Evolutionary conservation across 2,888 invertebrate genomes (phyloP).

Genomic region (Endomychus coccineus): DNA sequence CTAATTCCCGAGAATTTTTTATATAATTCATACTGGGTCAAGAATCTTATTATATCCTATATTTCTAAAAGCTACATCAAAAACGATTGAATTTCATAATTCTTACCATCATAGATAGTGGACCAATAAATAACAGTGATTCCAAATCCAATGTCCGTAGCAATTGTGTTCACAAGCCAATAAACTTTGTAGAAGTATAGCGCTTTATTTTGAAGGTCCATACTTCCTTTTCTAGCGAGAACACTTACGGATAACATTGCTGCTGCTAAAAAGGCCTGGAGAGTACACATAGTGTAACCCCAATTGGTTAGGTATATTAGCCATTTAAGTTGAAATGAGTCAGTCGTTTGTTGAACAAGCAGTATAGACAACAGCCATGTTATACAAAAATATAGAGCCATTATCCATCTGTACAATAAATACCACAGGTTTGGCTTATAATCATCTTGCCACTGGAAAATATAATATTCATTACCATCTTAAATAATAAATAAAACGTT

Average conservation of each 20-base stretch:
- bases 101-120: slow-evolving; percentile 61
- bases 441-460: slow-evolving; percentile 54
- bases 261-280: slow-evolving; percentile 50
- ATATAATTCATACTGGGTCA: no score
- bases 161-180: slow-evolving; percentile 63
- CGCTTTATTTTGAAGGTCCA: slow-evolving; percentile 16
- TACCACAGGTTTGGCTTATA: slow-evolving; percentile 46
- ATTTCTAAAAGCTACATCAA: no score
- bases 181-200: slow-evolving; percentile 44
- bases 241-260: slow-evolving; percentile 8
- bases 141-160: slow-evolving; percentile 62
- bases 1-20: no score
- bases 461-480: no score
- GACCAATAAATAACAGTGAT: slow-evolving; percentile 72
- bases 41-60: no score
- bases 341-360: slow-evolving; percentile 38
- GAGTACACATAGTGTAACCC: slow-evolving; percentile 54
- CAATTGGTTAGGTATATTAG: slow-evolving; percentile 68
- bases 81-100: no score
- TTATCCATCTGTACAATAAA: slow-evolving; percentile 48
- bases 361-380: slow-evolving; percentile 38
- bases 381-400: slow-evolving; percentile 46
- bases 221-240: background rate
- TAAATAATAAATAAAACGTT: no score
- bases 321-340: slow-evolving; percentile 53